A percentile compares a stretch with the other conserved stretches of the same genome.
These are phyloP conservation scores for Corythucha ciliata DNA, from an alignment of 2,888 invertebrate genomes.

Conservation along the genomic window DNA sequence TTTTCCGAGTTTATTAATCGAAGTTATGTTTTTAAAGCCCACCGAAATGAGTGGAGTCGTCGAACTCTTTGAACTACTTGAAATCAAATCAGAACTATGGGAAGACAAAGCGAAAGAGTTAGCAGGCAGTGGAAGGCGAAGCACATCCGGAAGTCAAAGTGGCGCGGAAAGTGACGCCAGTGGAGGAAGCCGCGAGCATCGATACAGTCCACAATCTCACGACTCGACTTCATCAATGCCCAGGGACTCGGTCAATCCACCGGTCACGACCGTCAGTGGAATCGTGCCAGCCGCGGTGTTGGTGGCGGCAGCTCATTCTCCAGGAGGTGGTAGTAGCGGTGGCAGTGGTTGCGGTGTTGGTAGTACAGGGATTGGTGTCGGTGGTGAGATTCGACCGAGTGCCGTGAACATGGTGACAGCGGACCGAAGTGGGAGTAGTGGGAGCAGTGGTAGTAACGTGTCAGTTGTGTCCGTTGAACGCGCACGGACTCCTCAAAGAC, in stretches of 20 bases:
- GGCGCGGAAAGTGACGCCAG: conserved; percentile 22
- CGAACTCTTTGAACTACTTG: conserved; percentile 70
- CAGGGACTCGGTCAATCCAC: conserved; percentile 14
- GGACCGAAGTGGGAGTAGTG: conserved; percentile 9
- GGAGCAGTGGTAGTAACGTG: conserved; percentile 21
- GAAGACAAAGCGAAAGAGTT: conserved; percentile 30
- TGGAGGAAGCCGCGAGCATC: conserved; percentile 8
- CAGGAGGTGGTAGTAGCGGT: conserved; percentile 3
- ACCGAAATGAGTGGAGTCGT: conserved; percentile 73
- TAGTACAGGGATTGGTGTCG: too few relatives aligned
- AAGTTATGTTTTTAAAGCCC: conserved; percentile 53
- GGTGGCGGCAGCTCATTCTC: not conserved
- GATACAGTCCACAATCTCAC: not conserved
- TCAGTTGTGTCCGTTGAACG: too few relatives aligned
- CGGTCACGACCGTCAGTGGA: conserved; percentile 8
- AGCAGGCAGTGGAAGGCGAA: conserved; percentile 24
- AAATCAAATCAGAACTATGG: conserved; percentile 66
- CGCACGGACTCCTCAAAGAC: conserved; percentile 24
- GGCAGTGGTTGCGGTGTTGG: too few relatives aligned
- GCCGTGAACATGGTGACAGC: too few relatives aligned
- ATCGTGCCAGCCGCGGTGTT: conserved; percentile 12
- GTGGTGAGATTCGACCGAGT: too few relatives aligned
- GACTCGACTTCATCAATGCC: conserved; percentile 13
- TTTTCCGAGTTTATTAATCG: too few relatives aligned
- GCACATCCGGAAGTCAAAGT: conserved; percentile 20